These are phyloP conservation scores for Talpa occidentalis DNA, from an alignment of 2,113 vertebrate genomes.

Conservation along the genomic window DNA sequence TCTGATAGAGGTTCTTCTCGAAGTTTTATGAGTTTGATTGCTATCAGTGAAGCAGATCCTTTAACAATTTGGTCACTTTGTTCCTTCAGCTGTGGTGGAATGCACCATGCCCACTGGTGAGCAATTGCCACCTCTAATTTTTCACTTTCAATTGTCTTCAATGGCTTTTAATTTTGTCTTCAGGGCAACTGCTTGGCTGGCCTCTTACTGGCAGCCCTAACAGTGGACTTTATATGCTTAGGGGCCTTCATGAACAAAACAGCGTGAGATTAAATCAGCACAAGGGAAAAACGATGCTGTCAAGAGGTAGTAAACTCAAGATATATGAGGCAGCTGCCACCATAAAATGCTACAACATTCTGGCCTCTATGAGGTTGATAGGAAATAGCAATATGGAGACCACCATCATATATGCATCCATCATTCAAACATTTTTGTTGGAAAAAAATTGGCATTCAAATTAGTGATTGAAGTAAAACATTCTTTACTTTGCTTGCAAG, in stretches of 20 bases:
- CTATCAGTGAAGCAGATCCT: neutral
- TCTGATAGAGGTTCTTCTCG: neutral
- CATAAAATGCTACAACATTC: neutral
- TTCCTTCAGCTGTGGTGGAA: neutral
- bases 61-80: neutral
- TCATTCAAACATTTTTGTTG: slow-evolving; percentile 1
- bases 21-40: neutral
- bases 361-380: neutral
- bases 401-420: neutral
- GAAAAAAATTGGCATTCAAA: neutral
- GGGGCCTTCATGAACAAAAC: neutral
- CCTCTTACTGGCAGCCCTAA: neutral
- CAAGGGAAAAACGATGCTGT: neutral
- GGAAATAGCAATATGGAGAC: neutral
- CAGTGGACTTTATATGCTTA: neutral
- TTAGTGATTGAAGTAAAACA: neutral
- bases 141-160: neutral
- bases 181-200: neutral
- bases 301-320: neutral
- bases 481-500: neutral
- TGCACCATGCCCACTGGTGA: neutral
- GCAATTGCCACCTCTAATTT: neutral
- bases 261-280: neutral
- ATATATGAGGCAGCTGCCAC: neutral
- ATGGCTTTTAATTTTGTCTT: neutral